Percentiles rank a stretch among this genome's conserved stretches.
phyloP scores from a whole-genome alignment of 1,140 invertebrate species.

The Mizuhopecten yessoensis region DNA sequence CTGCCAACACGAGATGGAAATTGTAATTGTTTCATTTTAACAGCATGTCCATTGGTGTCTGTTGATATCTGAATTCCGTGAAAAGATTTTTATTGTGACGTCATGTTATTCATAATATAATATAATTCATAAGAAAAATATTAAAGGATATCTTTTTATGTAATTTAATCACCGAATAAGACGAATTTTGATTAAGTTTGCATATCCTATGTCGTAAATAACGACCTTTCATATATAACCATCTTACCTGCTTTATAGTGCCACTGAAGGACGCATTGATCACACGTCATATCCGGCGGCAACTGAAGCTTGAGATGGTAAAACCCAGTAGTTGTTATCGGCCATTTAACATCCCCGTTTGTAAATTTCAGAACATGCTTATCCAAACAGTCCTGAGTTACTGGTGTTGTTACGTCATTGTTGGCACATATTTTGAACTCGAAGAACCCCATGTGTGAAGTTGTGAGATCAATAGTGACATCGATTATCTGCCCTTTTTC shows the following conservation, averaged over 20 bases:
- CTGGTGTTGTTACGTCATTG: constrained; percentile 84
- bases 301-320: constrained; percentile 80
- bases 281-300: constrained; percentile 91
- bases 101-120: too few relatives aligned
- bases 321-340: background rate
- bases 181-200: too few relatives aligned
- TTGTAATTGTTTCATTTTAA: background rate
- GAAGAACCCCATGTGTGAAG: constrained; percentile 74
- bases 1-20: background rate
- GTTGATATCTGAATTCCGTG: too few relatives aligned
- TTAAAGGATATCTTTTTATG: too few relatives aligned
- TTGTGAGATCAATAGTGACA: constrained; percentile 70
- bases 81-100: too few relatives aligned
- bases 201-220: too few relatives aligned
- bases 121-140: too few relatives aligned
- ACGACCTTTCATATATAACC: too few relatives aligned
- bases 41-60: too few relatives aligned
- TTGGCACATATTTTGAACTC: constrained; percentile 78
- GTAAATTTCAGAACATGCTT: constrained; percentile 50
- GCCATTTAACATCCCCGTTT: constrained; percentile 49
- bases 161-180: too few relatives aligned
- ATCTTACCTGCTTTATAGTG: constrained; percentile 92
- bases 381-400: constrained; percentile 75
- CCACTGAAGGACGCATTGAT: constrained; percentile 95
- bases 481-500: constrained; percentile 59